These are phyloP conservation scores for Xylocopa sonorina DNA, from an alignment of 1,140 invertebrate genomes.

Conservation along the genomic window DNA sequence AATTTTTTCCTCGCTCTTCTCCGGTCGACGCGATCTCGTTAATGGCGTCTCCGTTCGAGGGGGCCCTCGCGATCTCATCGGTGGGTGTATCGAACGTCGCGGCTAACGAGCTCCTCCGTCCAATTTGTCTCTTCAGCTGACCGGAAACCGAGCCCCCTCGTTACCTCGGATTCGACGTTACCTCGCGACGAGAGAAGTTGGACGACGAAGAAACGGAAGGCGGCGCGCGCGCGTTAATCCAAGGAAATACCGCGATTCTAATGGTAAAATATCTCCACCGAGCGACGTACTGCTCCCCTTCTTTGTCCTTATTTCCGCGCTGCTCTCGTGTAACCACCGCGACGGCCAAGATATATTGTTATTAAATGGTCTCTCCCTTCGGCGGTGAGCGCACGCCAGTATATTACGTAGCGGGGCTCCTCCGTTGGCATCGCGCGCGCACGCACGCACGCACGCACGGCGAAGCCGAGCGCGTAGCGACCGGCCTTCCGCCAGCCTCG, in stretches of 20 bases:
- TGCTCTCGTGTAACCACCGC: constrained; percentile 64
- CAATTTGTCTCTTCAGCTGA: constrained; percentile 33
- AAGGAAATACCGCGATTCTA: constrained; percentile 48
- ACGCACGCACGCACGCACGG: constrained; percentile 26
- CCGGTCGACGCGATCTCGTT: constrained; percentile 41
- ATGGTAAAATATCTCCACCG: constrained; percentile 37
- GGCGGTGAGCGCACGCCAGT: constrained; percentile 70
- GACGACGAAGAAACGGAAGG: not conserved
- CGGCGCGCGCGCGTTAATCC: constrained; percentile 19
- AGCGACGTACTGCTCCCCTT: not conserved
- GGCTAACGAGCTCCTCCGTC: constrained; percentile 58
- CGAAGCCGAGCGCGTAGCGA: constrained; percentile 48
- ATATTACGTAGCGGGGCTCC: constrained; percentile 72
- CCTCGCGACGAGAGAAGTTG: not conserved
- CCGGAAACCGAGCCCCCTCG: not conserved
- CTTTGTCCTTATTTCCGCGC: constrained; percentile 27
- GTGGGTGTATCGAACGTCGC: constrained; percentile 39
- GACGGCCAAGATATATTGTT: constrained; percentile 80
- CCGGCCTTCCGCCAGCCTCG: constrained; percentile 28
- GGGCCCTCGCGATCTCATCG: constrained; percentile 38
- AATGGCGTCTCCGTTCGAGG: constrained; percentile 32
- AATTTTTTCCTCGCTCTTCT: constrained; percentile 27
- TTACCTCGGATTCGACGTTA: not conserved
- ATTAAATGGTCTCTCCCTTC: constrained; percentile 79
- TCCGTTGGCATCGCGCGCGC: constrained; percentile 49